A percentile compares a stretch with the other conserved stretches of the same genome.
These are phyloP conservation scores for Nestor notabilis DNA, from an alignment of 2,113 vertebrate species.

Conservation along the genomic window DNA sequence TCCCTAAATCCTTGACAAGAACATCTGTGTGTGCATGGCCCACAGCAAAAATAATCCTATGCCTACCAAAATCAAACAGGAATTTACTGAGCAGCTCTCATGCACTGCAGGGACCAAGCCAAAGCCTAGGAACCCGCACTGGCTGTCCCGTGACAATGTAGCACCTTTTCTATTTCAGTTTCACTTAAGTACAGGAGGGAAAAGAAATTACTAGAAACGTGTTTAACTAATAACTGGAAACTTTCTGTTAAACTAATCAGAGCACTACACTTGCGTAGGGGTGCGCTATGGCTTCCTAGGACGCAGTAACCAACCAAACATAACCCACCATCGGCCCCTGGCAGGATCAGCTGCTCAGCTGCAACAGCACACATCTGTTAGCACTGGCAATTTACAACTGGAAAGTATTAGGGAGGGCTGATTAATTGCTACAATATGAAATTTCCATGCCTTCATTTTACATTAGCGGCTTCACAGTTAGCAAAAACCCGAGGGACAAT, in stretches of 20 bases:
- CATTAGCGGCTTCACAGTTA: background rate
- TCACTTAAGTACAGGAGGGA: background rate
- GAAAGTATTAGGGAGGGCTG: conserved; percentile 19
- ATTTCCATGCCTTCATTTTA: conserved; percentile 14
- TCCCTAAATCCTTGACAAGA: background rate
- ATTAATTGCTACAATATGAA: conserved; percentile 27
- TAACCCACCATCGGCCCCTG: background rate
- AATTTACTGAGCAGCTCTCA: background rate
- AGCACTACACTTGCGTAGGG: background rate
- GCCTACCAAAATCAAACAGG: background rate
- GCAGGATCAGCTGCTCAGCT: background rate
- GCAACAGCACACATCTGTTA: background rate
- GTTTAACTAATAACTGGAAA: background rate
- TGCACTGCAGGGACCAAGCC: background rate
- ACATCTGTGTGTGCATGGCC: background rate
- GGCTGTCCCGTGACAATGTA: background rate
- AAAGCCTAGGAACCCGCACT: background rate
- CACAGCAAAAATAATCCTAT: background rate
- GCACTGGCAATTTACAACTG: background rate
- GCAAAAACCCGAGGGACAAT: background rate
- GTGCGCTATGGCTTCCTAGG: background rate
- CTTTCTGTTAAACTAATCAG: background rate
- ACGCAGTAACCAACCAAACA: background rate
- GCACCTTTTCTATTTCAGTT: background rate
- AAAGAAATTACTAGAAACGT: background rate